Conservation (phyloP, 2,888 invertebrate genomes). For the Cerceris ruficornis region DNA sequence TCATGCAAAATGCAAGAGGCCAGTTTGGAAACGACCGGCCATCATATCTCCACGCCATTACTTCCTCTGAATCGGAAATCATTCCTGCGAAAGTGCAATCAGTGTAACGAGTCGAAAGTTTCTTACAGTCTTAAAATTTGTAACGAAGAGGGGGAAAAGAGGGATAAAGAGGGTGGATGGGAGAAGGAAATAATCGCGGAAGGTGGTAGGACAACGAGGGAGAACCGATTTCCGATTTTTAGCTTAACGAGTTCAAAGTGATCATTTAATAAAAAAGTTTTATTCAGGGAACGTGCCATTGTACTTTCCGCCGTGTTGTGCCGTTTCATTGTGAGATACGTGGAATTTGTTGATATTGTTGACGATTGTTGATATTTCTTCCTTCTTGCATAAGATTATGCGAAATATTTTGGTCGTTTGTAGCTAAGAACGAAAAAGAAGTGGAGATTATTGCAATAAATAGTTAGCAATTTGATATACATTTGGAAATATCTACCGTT, state of each 20-base stretch:
- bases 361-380: not conserved
- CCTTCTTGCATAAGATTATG: no score
- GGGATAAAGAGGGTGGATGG: not conserved
- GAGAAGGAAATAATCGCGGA: slow-evolving; percentile 14
- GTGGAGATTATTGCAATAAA: no score
- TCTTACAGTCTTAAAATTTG: slow-evolving; percentile 6
- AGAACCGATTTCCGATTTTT: slow-evolving; percentile 33
- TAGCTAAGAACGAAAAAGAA: no score
- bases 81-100: slow-evolving; percentile 25
- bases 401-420: no score
- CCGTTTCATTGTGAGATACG: not conserved
- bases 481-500: no score
- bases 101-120: slow-evolving; percentile 27
- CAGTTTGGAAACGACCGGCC: slow-evolving; percentile 75
- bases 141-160: not conserved
- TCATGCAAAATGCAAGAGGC: slow-evolving; percentile 77
- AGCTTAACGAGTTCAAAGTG: slow-evolving; percentile 21
- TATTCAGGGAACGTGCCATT: not conserved
- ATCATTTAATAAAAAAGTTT: slow-evolving; percentile 7
- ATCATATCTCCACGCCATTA: slow-evolving; percentile 70
- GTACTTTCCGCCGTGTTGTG: not conserved
- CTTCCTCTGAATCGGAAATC: slow-evolving; percentile 44
- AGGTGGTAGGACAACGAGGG: slow-evolving; percentile 6
- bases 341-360: not conserved
- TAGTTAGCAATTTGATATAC: no score